phyloP scores from a whole-genome alignment of 2,888 invertebrate genomes.

The Cinara cedri region DNA sequence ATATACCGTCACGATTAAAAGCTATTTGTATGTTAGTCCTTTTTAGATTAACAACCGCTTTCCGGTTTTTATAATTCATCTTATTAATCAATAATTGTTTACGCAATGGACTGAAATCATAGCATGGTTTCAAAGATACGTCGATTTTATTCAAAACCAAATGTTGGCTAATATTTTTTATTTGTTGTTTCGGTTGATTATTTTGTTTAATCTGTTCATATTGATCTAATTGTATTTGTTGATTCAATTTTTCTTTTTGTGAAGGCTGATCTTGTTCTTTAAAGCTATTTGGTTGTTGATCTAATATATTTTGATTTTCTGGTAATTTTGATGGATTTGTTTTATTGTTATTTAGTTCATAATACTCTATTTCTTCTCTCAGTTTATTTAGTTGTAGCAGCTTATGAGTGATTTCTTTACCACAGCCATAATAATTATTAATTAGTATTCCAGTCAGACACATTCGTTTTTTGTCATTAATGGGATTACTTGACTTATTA shows the following conservation, averaged over 20 bases:
- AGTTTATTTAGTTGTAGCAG: background rate
- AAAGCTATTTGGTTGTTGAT: background rate
- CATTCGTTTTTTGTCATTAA: background rate
- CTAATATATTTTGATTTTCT: background rate
- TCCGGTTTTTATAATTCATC: background rate
- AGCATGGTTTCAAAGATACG: background rate
- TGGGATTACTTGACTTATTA: background rate
- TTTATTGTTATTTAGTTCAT: background rate
- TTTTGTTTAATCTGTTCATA: background rate
- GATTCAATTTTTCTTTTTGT: background rate
- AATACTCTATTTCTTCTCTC: too few relatives aligned
- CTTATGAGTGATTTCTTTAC: background rate
- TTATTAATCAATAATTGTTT: constrained; percentile 5
- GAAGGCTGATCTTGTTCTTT: background rate
- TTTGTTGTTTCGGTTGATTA: background rate
- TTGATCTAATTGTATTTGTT: background rate
- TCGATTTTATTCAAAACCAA: background rate
- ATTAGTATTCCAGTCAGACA: background rate
- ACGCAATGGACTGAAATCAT: background rate
- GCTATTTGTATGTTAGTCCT: too few relatives aligned
- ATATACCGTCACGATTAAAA: background rate
- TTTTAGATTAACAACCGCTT: background rate
- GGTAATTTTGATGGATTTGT: background rate
- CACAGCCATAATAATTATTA: background rate
- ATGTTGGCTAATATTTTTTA: background rate